Evolutionary conservation across 2,888 invertebrate species (phyloP).

Genomic region (Sturmia bella): DNA sequence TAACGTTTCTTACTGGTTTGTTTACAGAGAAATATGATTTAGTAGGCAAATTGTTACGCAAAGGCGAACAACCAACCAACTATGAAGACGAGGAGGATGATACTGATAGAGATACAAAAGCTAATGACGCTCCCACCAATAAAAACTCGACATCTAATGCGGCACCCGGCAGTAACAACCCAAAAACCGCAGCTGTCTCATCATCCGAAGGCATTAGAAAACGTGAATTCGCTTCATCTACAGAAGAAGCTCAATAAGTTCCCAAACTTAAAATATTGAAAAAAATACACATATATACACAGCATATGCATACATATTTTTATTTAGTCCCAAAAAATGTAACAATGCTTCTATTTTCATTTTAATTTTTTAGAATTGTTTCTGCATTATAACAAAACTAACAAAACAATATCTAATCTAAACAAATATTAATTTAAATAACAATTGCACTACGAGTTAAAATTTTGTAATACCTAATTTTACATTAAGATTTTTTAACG

Average conservation of each 20-base stretch:
- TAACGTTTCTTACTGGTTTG: too few species aligned
- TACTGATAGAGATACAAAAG: slow-evolving; percentile 71
- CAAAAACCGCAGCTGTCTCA: slow-evolving; percentile 23
- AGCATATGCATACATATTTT: slow-evolving; percentile 12
- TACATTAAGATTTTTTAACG: slow-evolving; percentile 55
- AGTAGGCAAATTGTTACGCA: slow-evolving; percentile 94
- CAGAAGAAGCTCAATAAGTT: slow-evolving; percentile 73
- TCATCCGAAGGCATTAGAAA: slow-evolving; percentile 72
- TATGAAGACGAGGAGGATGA: slow-evolving; percentile 93
- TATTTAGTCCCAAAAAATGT: slow-evolving; percentile 6
- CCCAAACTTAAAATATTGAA: slow-evolving; percentile 8
- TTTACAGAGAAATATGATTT: slow-evolving; percentile 93
- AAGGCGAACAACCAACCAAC: slow-evolving; percentile 93
- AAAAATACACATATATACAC: slow-evolving; percentile 46
- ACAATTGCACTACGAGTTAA: slow-evolving; percentile 63
- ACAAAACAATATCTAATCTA: slow-evolving; percentile 29
- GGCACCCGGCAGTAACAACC: slow-evolving; percentile 38
- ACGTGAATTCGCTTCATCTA: slow-evolving; percentile 70
- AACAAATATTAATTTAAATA: slow-evolving; percentile 38
- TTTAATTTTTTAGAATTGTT: slow-evolving; percentile 39
- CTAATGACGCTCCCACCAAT: slow-evolving; percentile 56
- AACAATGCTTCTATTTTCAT: slow-evolving; percentile 26
- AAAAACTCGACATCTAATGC: slow-evolving; percentile 36
- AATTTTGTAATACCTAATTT: slow-evolving; percentile 47
- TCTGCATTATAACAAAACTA: slow-evolving; percentile 11